Evolutionary conservation across 2,797 vertebrate species (phyloP), one percentile per base, ranked within the genome.

Genomic region (Xerus rutilus): DNA sequence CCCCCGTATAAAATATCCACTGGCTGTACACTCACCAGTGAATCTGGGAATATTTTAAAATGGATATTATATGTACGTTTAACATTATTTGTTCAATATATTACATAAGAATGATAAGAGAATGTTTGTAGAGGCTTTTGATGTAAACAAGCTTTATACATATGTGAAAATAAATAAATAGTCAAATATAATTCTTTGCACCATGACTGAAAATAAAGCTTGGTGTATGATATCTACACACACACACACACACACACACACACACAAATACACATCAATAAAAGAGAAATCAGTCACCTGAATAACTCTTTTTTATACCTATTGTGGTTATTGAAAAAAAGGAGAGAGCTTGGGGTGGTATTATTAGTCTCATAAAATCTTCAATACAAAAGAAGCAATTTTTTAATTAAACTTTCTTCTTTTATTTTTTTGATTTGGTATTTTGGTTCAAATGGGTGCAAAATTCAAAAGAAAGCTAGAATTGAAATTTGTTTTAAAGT

Each of bases 401-500:
- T 97, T 92, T 91, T 39, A 93, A 93, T 82, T 79, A 76, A 1
- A 43, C 0, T 86, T 87, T 92, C 17, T 43, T 94, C 52, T 17
- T 95, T 97, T 72, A 77, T 86, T 89, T 91, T 67, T 67, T 96
- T 95, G 47, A 88, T 88, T 94, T 91, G 81, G 25, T 57, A 47
- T 81, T 94, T 70, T 93, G 11, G 35, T 18, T 39, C 28, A 39
- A 69, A 25, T 59, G 5, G 91, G 32, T 95, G 18, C 7, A 88
- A 96, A 95, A 94, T 96, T 77, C 0, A 13, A 91, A 97, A 95
- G 21, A 62, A 93, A 97, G 32, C 5, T 95, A n/a, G 76, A 96
- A 93, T 82, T 94, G 47, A 95, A 96, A 95, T 96, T 93, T 93
- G 77, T 81, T 39, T 97, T 91, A 89, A 96, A 97, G 43, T 49